Percentiles rank a stretch among this genome's conserved stretches.
phyloP scores from a whole-genome alignment of 2,888 invertebrate genomes.

The Pycnomerus fuliginosus region DNA sequence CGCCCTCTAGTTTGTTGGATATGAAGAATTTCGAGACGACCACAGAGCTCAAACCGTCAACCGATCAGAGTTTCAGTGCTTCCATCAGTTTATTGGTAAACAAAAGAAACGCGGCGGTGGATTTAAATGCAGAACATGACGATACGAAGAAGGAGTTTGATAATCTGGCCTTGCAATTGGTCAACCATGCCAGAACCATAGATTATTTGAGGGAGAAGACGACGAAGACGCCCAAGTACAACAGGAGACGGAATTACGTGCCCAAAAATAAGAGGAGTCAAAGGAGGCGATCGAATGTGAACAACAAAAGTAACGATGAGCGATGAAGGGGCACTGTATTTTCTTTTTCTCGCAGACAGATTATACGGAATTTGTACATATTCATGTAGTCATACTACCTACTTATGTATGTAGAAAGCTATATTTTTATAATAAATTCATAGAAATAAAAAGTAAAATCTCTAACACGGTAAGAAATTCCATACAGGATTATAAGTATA shows the following conservation, averaged over 20 bases:
- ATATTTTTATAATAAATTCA: not conserved
- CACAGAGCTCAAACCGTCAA: slow-evolving; percentile 34
- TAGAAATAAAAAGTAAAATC: not conserved
- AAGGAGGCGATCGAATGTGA: slow-evolving; percentile 10
- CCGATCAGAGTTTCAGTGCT: slow-evolving; percentile 56
- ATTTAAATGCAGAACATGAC: slow-evolving; percentile 9
- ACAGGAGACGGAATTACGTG: slow-evolving; percentile 31
- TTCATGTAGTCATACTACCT: too few species aligned
- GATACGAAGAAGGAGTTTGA: slow-evolving; percentile 38
- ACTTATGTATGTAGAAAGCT: not conserved
- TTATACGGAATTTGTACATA: too few species aligned
- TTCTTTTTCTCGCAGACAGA: too few species aligned
- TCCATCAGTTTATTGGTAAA: slow-evolving; percentile 58
- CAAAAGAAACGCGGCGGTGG: slow-evolving; percentile 37
- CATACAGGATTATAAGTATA: not conserved
- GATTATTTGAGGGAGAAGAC: slow-evolving; percentile 38
- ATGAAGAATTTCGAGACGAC: slow-evolving; percentile 28
- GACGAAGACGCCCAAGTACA: slow-evolving; percentile 31
- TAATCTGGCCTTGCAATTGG: slow-evolving; percentile 46
- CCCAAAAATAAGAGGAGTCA: slow-evolving; percentile 6
- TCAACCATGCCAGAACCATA: slow-evolving; percentile 50
- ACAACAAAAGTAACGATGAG: too few species aligned
- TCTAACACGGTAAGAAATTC: not conserved
- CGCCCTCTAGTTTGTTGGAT: slow-evolving; percentile 8
- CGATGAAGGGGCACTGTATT: too few species aligned